Conservation (phyloP, 1,140 invertebrate genomes). For the Papilio aristodemus region DNA sequence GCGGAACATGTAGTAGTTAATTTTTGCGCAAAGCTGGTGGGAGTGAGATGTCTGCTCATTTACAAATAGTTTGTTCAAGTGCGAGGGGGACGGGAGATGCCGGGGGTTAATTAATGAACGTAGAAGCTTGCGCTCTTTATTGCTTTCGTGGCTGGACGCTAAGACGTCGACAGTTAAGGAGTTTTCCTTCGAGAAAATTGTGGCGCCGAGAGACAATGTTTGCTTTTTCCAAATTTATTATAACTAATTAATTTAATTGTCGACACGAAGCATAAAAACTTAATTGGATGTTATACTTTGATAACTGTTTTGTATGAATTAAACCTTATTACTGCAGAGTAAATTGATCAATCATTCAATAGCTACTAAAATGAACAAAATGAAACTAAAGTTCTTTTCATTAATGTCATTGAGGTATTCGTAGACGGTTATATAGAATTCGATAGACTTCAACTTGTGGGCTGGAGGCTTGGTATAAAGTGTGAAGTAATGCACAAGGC, state of each 20-base stretch:
- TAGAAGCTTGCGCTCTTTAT: conserved; percentile 81
- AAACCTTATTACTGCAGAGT: neutral
- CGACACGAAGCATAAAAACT: neutral
- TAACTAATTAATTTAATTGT: conserved; percentile 28
- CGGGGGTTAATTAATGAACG: conserved; percentile 81
- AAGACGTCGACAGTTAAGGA: conserved; percentile 77
- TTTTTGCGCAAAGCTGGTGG: conserved; percentile 81
- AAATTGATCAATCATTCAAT: no score
- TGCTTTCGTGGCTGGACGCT: conserved; percentile 79
- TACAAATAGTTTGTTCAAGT: conserved; percentile 70
- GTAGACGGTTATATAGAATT: no score
- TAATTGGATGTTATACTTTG: neutral
- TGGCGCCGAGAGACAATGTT: conserved; percentile 62
- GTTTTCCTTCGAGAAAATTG: conserved; percentile 75
- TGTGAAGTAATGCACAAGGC: no score
- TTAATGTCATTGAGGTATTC: no score
- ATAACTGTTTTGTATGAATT: neutral
- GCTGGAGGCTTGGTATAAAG: no score
- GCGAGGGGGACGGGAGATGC: conserved; percentile 61
- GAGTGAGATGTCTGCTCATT: conserved; percentile 77
- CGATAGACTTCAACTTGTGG: no score
- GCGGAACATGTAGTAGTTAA: conserved; percentile 78
- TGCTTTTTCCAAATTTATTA: conserved; percentile 50
- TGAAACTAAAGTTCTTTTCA: no score
- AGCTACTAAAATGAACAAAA: no score